Evolutionary conservation across 1,140 invertebrate genomes (phyloP).

Genomic region (Acromyrmex charruanus): DNA sequence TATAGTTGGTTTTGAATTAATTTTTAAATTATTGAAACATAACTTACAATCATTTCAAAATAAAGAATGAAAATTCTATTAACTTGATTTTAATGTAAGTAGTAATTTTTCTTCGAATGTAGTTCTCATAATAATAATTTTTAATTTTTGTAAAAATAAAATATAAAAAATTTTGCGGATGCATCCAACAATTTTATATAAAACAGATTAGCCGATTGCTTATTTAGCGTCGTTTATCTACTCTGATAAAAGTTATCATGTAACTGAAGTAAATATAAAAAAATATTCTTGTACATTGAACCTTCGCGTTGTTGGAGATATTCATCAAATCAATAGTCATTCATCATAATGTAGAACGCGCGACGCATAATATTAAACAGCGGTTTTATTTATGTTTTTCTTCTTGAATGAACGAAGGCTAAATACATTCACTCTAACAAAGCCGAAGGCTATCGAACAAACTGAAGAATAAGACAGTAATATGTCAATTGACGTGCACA

Average conservation of each 20-base stretch:
- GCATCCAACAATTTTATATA: neutral
- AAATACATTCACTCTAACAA: constrained; percentile 55
- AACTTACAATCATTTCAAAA: no score
- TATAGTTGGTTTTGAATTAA: no score
- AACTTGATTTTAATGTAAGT: neutral
- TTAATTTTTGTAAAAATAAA: no score
- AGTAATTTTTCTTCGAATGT: no score
- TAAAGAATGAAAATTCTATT: no score
- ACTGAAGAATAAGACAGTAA: constrained; percentile 38
- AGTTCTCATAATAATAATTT: neutral
- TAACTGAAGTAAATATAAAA: neutral
- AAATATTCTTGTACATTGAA: constrained; percentile 37
- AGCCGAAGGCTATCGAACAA: constrained; percentile 44
- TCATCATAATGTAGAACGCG: constrained; percentile 54
- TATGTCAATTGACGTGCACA: neutral
- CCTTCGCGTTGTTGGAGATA: neutral
- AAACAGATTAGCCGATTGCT: neutral
- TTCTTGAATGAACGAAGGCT: constrained; percentile 62
- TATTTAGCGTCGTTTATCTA: neutral
- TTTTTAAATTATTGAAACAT: no score
- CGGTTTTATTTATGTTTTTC: constrained; percentile 61
- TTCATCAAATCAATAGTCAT: constrained; percentile 34
- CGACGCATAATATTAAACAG: constrained; percentile 41
- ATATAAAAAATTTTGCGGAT: neutral
- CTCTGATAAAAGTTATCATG: constrained; percentile 12